These are phyloP conservation scores for Antheraea mylitta DNA, from an alignment of 1,140 invertebrate genomes.

Conservation along the genomic window DNA sequence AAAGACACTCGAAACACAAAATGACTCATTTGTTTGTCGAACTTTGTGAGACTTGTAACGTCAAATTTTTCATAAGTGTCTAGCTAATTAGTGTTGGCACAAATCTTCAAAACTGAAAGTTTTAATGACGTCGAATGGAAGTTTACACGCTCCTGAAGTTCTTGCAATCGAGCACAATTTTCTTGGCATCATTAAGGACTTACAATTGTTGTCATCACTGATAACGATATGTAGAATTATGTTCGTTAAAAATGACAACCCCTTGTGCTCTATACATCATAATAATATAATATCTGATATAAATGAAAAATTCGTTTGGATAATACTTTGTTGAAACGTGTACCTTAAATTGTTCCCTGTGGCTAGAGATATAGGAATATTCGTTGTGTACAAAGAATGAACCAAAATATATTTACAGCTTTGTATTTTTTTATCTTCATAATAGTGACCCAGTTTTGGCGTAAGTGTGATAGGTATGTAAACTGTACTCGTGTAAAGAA, in stretches of 20 bases:
- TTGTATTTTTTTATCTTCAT: no score
- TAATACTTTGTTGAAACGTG: slow-evolving; percentile 9
- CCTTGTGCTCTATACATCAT: neutral
- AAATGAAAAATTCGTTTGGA: neutral
- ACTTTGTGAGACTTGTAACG: slow-evolving; percentile 25
- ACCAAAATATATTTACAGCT: neutral
- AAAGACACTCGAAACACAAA: neutral
- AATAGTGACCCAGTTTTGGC: no score
- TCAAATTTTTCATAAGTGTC: slow-evolving; percentile 49
- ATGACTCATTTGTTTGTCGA: slow-evolving; percentile 26
- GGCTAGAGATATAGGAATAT: neutral
- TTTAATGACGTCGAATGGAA: slow-evolving; percentile 71
- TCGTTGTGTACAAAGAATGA: neutral
- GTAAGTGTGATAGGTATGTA: no score
- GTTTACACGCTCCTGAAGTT: slow-evolving; percentile 66
- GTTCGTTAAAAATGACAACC: slow-evolving; percentile 19
- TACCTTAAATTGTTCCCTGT: neutral
- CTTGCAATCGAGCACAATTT: slow-evolving; percentile 50
- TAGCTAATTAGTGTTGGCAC: slow-evolving; percentile 68
- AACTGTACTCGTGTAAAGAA: no score
- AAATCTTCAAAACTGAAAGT: slow-evolving; percentile 65
- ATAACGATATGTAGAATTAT: slow-evolving; percentile 38
- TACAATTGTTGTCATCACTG: slow-evolving; percentile 54
- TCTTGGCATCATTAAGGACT: slow-evolving; percentile 67
- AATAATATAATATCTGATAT: neutral